These are phyloP conservation scores for Euborellia annulipes DNA, from an alignment of 1,140 invertebrate species.

Conservation along the genomic window DNA sequence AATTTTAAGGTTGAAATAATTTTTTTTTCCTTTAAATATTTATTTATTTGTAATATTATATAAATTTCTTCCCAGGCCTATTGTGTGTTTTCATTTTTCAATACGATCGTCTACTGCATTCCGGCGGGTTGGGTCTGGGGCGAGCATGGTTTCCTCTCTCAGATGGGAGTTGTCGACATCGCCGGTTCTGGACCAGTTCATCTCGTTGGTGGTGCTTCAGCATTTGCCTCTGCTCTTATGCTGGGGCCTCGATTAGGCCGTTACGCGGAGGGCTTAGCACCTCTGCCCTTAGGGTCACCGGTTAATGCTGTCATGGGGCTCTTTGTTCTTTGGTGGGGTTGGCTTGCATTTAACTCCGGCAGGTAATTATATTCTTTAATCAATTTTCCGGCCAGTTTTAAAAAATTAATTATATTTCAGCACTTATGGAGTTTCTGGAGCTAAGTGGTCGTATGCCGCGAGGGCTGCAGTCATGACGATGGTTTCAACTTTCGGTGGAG, in stretches of 20 bases:
- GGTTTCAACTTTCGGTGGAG: constrained; percentile 77
- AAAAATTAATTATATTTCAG: constrained; percentile 31
- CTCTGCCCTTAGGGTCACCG: constrained; percentile 68
- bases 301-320: constrained; percentile 83
- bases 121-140: constrained; percentile 90
- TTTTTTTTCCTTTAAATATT: too few relatives aligned
- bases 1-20: background rate
- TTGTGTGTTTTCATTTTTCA: constrained; percentile 75
- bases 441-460: constrained; percentile 75
- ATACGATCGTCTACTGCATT: constrained; percentile 81
- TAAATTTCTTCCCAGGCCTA: constrained; percentile 56
- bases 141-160: constrained; percentile 65
- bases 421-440: constrained; percentile 45
- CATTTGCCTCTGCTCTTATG: constrained; percentile 77
- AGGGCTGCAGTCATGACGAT: constrained; percentile 78
- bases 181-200: constrained; percentile 87
- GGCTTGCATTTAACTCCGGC: constrained; percentile 86
- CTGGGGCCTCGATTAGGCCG: constrained; percentile 75
- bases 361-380: too few relatives aligned
- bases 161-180: constrained; percentile 70
- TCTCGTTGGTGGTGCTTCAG: constrained; percentile 57
- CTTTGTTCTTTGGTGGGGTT: constrained; percentile 91
- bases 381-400: too few relatives aligned
- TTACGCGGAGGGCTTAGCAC: constrained; percentile 57
- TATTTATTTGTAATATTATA: constrained; percentile 5